A percentile compares a stretch with the other conserved stretches of the same genome.
Conservation (phyloP, 92 coral and sea anemone genomes). For the Blastomussa wellsi region DNA sequence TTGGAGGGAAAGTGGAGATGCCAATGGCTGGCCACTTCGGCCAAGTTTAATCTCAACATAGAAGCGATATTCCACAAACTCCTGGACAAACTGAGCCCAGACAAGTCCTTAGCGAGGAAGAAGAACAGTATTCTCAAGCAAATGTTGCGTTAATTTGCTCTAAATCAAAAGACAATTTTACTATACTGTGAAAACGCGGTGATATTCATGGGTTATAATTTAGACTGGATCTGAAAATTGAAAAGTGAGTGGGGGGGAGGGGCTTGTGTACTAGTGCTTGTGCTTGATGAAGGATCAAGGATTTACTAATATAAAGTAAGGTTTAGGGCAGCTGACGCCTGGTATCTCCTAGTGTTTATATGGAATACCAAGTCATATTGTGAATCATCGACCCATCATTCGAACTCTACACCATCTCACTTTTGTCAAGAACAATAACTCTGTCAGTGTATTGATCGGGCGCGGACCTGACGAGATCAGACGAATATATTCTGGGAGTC, state of each 20-base stretch:
- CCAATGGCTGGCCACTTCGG: constrained; percentile 71
- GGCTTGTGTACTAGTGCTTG: no score
- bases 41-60: constrained; percentile 55
- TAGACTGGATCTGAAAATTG: no score
- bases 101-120: constrained; percentile 1
- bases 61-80: constrained; percentile 56
- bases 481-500: no score
- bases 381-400: not conserved
- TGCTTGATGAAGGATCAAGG: no score
- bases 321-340: no score
- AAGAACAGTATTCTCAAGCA: constrained; percentile 14
- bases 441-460: no score
- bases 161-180: not conserved
- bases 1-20: constrained; percentile 64
- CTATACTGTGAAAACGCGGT: not conserved
- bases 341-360: no score
- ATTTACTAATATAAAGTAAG: not conserved
- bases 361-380: no score
- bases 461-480: no score
- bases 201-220: not conserved
- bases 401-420: not conserved
- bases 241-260: no score
- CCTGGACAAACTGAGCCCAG: constrained; percentile 38
- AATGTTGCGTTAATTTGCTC: constrained; percentile 5
- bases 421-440: not conserved